Base-by-base conservation (phyloP, 1,140 invertebrate genomes). In the Drosophila burlai region DNA sequence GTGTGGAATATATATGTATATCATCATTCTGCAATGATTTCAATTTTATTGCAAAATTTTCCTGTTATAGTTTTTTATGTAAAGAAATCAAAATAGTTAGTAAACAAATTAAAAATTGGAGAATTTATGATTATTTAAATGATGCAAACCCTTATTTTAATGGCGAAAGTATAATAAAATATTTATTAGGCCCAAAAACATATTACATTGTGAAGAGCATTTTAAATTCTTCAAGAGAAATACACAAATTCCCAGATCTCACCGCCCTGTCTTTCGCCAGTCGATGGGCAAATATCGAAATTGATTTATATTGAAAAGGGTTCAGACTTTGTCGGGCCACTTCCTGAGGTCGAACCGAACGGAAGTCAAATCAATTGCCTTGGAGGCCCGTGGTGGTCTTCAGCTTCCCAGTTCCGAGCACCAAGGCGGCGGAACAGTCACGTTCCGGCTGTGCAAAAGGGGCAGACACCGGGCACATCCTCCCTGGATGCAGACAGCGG, bases 291-390 rank as follows among this genome's bases (percentile, higher is more conserved):
- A 71, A 73, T 84, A 89, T 90, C 84, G 79, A 83, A 90, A 90
- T 90, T 90, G 85, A 90, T 90, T 90, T 90, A 90, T 90, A 90
- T 90, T 90, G 85, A 90, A 90, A 80, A 76, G 86, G 68, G 61
- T 80, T 90, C 85, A 75, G 67, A 75, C 74, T 80, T 54, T 72
- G 72, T 68, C 62, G 63, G 61, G 71, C 85, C 81, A 90, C 81
- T 90, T 90, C 85, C 81, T 89, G 74, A 61, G 66, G 74, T 73
- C 46, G 55, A 61, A 60, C 52, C 65, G 38, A 84, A 55, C 85
- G 85, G 85, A 89, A 89, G 85, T 85, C 86, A 85, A 81, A 89
- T 85, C 85, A 89, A 89, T 89, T 89, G 85, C 83, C 80, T 67
- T 63, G 16, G 57, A 46, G 60, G 78, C 26, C 11, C 16, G 7